Percentiles rank a stretch among this genome's conserved stretches.
Conservation (phyloP, 1,140 invertebrate species). For the Drosophila pandora region DNA sequence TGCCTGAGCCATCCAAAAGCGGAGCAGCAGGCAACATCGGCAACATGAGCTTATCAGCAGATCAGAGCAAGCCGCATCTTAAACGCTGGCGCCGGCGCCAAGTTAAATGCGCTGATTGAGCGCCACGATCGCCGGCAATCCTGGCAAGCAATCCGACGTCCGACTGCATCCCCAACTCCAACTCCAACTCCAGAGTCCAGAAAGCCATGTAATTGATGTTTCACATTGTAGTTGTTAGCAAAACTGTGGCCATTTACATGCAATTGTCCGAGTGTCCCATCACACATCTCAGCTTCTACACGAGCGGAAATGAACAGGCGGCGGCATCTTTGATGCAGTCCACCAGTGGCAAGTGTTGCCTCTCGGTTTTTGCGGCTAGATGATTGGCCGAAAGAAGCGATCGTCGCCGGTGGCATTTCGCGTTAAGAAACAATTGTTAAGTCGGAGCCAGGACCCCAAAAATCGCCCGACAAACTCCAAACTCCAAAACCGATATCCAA, state of each 20-base stretch:
- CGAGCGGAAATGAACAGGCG: slow-evolving; percentile 58
- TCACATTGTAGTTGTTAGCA: slow-evolving; percentile 80
- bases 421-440: slow-evolving; percentile 80
- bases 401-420: slow-evolving; percentile 78
- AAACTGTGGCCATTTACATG: slow-evolving; percentile 72
- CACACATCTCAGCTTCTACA: slow-evolving; percentile 57
- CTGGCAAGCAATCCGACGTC: slow-evolving; percentile 37
- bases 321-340: slow-evolving; percentile 59
- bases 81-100: slow-evolving; percentile 83
- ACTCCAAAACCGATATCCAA: slow-evolving; percentile 17
- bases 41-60: slow-evolving; percentile 77
- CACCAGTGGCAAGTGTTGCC: slow-evolving; percentile 44
- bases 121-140: slow-evolving; percentile 56
- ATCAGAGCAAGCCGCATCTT: slow-evolving; percentile 82
- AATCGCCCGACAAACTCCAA: slow-evolving; percentile 10
- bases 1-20: slow-evolving; percentile 21
- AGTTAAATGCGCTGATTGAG: slow-evolving; percentile 79
- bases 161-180: not conserved
- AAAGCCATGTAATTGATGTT: slow-evolving; percentile 73
- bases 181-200: not conserved
- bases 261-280: slow-evolving; percentile 62
- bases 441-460: slow-evolving; percentile 40
- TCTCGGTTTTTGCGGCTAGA: slow-evolving; percentile 16
- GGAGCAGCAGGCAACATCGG: slow-evolving; percentile 14
- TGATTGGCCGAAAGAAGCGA: slow-evolving; percentile 64